Conservation (phyloP, 2,113 vertebrate genomes). For the Labeo catla region DNA sequence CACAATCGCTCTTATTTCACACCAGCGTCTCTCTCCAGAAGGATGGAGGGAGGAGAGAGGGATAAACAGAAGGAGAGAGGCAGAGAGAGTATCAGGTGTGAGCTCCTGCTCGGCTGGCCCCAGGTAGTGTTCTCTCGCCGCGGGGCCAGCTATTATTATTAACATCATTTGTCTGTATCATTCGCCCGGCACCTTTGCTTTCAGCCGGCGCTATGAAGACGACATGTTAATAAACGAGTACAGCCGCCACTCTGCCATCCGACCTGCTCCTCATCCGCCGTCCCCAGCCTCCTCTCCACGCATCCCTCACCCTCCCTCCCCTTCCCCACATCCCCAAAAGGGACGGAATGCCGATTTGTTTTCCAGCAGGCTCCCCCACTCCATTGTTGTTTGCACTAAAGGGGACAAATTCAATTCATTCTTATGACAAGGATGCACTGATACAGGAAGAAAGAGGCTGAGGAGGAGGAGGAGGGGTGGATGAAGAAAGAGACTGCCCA, state of each 20-base stretch:
- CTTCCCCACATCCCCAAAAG: slow-evolving; percentile 88
- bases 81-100: slow-evolving; percentile 70
- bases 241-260: slow-evolving; percentile 85
- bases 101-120: slow-evolving; percentile 56
- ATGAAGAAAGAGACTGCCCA: slow-evolving; percentile 61
- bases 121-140: slow-evolving; percentile 85
- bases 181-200: slow-evolving; percentile 87
- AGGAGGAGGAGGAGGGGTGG: slow-evolving; percentile 45
- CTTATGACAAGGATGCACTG: slow-evolving; percentile 92
- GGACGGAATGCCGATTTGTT: slow-evolving; percentile 95
- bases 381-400: slow-evolving; percentile 98
- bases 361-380: slow-evolving; percentile 94
- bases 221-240: slow-evolving; percentile 97
- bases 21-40: not conserved
- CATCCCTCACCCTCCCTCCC: slow-evolving; percentile 81
- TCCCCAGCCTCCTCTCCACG: slow-evolving; percentile 63
- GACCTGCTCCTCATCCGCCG: slow-evolving; percentile 88
- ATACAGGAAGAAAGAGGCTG: slow-evolving; percentile 76
- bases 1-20: not conserved
- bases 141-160: slow-evolving; percentile 96
- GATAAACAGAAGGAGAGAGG: slow-evolving; percentile 27
- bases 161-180: slow-evolving; percentile 98
- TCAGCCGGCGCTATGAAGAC: slow-evolving; percentile 90
- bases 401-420: slow-evolving; percentile 99
- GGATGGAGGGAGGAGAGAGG: not conserved